Conservation (phyloP, 2,888 invertebrate genomes). For the Autographa pulchrina region DNA sequence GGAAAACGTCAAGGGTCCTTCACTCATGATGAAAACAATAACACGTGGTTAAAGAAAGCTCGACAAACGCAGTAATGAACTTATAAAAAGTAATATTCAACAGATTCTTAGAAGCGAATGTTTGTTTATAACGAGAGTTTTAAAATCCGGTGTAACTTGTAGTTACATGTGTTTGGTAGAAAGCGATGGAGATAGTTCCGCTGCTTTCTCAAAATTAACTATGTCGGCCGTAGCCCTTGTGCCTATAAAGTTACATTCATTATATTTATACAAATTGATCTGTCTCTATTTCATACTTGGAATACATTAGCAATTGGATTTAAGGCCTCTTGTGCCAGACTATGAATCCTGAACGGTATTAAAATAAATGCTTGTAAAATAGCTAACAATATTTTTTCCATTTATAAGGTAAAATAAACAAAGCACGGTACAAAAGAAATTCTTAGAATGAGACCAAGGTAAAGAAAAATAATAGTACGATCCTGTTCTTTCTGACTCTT, state of each 20-base stretch:
- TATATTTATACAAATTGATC: slow-evolving; percentile 8
- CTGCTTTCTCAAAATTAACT: slow-evolving; percentile 49
- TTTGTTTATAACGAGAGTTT: slow-evolving; percentile 20
- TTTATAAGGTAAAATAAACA: not conserved
- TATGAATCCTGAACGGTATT: not conserved
- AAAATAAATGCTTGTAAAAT: not conserved
- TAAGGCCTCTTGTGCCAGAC: not conserved
- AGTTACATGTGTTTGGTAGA: slow-evolving; percentile 50
- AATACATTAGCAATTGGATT: not conserved
- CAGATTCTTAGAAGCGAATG: slow-evolving; percentile 11
- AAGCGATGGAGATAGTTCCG: slow-evolving; percentile 49
- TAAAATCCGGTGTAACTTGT: slow-evolving; percentile 59
- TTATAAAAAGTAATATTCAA: not conserved
- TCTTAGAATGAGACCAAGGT: not conserved
- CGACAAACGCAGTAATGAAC: not conserved
- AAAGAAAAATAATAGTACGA: not conserved
- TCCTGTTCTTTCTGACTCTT: not conserved
- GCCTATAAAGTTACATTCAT: slow-evolving; percentile 13
- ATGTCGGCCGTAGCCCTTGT: slow-evolving; percentile 39
- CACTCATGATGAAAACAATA: too few relatives aligned
- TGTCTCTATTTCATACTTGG: not conserved
- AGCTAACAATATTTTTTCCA: not conserved
- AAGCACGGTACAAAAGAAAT: not conserved
- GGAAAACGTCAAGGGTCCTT: too few relatives aligned
- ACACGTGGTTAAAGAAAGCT: not conserved